Base-by-base conservation (phyloP, 2,888 invertebrate species). In the Stenolophus ochropezus region DNA sequence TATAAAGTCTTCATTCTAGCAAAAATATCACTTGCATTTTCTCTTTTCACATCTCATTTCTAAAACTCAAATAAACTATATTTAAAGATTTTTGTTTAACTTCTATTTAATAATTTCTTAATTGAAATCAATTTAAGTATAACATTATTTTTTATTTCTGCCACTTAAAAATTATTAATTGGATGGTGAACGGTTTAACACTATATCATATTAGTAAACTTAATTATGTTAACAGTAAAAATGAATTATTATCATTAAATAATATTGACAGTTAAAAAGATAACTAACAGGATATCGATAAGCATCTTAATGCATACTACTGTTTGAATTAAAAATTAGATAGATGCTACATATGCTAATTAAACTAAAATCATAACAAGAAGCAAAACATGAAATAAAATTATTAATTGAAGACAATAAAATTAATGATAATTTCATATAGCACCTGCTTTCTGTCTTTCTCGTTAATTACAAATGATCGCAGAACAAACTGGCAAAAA, bases 381-480 rank as follows among this genome's bases (percentile, higher is more conserved):
- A 33, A 16, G 16, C 14, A 33, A 27, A n/a, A n/a, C 18, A 69
- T 14, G 61, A 27, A 61, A 20, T 69, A 16, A 33, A 69, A 69
- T 65, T 33, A 65, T 65, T 65, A 27, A 14, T 65, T 65, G 33
- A 27, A 33, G 5, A 33, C 18, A 27, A 69, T 33, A 69, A 21
- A 73, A 73, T 73, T 73, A 73, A 73, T 42, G 21, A 33, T 73
- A 73, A 73, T 49, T 73, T 73, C 23, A 25, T 51, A 49, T 23
- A 14, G 14, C 73, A 73, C 73, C 73, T 73, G 73, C 65, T 18
- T 23, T 56, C 73, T 73, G 49, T 20, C 65, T 71, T 33, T 42
- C 47, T 51, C 49, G 47, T 47, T 42, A 49, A 73, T 73, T 49
- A 73, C 51, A 73, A 73, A 73, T 73, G 73, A 73, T 73, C 51